phyloP scores from a whole-genome alignment of 2,797 vertebrate species.

The Gorsachius magnificus region DNA sequence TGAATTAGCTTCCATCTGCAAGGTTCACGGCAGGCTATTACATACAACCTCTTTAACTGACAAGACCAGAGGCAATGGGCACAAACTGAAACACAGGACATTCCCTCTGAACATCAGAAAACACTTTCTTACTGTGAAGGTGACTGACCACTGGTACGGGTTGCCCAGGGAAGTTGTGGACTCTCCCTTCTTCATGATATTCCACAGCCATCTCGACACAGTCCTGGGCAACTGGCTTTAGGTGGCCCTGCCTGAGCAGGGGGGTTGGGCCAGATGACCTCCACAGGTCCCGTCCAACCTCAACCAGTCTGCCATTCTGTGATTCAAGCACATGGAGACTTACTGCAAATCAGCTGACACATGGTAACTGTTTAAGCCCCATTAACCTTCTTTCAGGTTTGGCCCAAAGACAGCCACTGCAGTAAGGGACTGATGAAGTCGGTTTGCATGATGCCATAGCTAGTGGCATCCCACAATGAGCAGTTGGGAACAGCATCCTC shows the following conservation, averaged over 20 bases:
- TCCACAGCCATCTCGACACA: not conserved
- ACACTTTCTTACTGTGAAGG: not conserved
- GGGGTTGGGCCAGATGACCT: not conserved
- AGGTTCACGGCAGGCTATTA: not conserved
- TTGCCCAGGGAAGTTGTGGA: not conserved
- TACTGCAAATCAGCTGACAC: not conserved
- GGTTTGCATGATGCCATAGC: not conserved
- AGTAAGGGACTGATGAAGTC: not conserved
- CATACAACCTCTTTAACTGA: not conserved
- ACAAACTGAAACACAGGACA: not conserved
- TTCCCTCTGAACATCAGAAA: not conserved
- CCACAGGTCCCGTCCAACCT: not conserved
- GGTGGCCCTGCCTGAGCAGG: not conserved
- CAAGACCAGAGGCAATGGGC: not conserved
- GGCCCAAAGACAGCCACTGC: not conserved
- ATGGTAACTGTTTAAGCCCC: accelerated
- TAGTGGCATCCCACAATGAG: not conserved
- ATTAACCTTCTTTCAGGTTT: not conserved
- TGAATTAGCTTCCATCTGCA: not conserved
- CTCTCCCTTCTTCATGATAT: not conserved
- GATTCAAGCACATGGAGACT: not conserved
- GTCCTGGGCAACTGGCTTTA: not conserved
- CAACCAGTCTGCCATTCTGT: not conserved
- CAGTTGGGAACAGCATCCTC: not conserved
- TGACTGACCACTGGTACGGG: not conserved